Evolutionary conservation across 2,113 vertebrate genomes (phyloP).

Genomic region (Abramis brama): DNA sequence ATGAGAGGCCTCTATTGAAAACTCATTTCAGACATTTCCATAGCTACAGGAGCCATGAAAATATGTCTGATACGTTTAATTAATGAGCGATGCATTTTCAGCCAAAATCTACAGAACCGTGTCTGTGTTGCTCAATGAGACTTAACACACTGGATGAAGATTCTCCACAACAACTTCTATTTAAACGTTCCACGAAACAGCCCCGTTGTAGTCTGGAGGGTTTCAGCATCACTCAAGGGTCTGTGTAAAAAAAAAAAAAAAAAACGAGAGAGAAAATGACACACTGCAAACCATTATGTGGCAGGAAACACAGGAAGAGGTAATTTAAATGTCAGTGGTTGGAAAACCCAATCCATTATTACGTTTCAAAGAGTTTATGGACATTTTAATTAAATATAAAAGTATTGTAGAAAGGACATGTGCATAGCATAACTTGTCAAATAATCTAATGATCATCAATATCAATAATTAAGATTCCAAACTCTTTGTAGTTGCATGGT

Average conservation of each 20-base stretch:
- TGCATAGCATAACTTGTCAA: conserved; percentile 47
- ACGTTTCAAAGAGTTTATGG: conserved; percentile 55
- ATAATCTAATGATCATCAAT: conserved; percentile 1
- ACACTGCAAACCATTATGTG: conserved; percentile 63
- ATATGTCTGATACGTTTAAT: conserved; percentile 22
- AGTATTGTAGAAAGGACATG: conserved; percentile 50
- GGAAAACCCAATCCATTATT: conserved; percentile 60
- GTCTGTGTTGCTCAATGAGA: not conserved
- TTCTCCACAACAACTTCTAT: not conserved
- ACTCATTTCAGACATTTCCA: conserved; percentile 35
- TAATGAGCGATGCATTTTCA: conserved; percentile 33
- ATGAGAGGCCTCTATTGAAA: conserved; percentile 41
- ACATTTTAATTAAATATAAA: conserved; percentile 62
- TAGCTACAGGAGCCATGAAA: conserved; percentile 32
- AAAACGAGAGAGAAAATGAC: conserved; percentile 46
- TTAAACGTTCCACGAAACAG: not conserved
- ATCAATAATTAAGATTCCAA: not conserved
- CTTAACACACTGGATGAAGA: not conserved
- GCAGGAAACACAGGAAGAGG: conserved; percentile 53
- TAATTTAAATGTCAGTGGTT: conserved; percentile 54
- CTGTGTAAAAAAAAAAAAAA: conserved; percentile 30
- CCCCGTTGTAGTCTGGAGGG: conserved; percentile 12
- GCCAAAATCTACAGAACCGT: not conserved
- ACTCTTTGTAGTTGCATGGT: not conserved
- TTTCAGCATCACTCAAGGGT: conserved; percentile 27